A percentile compares a stretch with the other conserved stretches of the same genome.
Evolutionary conservation across 2,797 vertebrate genomes (phyloP).

Genomic region (Acrossocheilus wenchowensis): DNA sequence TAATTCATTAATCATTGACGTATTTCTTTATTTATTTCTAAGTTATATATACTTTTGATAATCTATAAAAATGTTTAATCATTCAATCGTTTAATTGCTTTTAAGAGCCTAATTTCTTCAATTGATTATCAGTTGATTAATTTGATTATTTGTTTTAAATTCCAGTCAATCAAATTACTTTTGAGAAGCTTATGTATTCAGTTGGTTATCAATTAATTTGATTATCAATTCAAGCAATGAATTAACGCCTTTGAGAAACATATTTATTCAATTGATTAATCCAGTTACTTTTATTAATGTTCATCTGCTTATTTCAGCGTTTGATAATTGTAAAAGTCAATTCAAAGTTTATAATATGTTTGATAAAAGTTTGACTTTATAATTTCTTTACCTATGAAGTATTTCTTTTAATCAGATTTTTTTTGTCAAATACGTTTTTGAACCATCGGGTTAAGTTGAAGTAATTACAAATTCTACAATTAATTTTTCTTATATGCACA

Average conservation of each 20-base stretch:
- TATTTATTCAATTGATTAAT: not conserved
- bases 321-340: not conserved
- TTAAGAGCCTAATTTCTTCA: not conserved
- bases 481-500: not conserved
- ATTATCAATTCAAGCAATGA: not conserved
- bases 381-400: not conserved
- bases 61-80: not conserved
- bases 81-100: not conserved
- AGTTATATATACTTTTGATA: not conserved
- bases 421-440: not conserved
- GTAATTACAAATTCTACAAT: not conserved
- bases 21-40: not conserved
- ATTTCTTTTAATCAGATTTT: not conserved
- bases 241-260: not conserved
- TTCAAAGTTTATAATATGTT: not conserved
- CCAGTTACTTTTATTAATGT: not conserved
- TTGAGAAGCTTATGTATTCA: not conserved
- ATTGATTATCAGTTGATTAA: not conserved
- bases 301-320: not conserved
- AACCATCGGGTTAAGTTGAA: not conserved
- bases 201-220: not conserved
- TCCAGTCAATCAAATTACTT: not conserved
- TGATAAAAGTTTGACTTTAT: not conserved
- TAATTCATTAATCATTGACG: not conserved
- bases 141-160: not conserved